A percentile compares a stretch with the other conserved stretches of the same genome.
Conservation (phyloP, 2,888 invertebrate genomes). For the Ptycholaimellus sp. region DNA sequence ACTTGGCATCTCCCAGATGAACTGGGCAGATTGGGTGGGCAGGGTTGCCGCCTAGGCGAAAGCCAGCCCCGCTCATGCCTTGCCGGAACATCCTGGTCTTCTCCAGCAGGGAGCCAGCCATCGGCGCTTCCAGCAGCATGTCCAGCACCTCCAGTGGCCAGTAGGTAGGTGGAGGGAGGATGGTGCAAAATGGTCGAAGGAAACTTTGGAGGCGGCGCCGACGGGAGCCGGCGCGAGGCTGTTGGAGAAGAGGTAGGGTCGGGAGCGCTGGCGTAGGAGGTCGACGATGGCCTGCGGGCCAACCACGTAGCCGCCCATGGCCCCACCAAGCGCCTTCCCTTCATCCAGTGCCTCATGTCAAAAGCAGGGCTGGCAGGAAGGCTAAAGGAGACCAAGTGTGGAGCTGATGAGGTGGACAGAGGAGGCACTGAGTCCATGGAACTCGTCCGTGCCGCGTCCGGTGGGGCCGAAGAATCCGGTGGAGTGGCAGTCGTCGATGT, state of each 20-base stretch:
- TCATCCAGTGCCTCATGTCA: too few relatives aligned
- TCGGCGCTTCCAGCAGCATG: constrained; percentile 36
- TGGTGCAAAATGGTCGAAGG: background rate
- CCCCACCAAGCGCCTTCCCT: constrained; percentile 73
- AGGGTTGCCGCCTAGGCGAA: constrained; percentile 41
- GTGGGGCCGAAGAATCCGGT: constrained; percentile 70
- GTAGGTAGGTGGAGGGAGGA: background rate
- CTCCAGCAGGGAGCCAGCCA: constrained; percentile 39
- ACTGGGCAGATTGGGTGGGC: constrained; percentile 73
- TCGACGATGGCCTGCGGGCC: constrained; percentile 47
- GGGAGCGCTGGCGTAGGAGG: constrained; percentile 37
- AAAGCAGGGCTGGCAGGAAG: too few relatives aligned
- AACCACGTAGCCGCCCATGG: constrained; percentile 32
- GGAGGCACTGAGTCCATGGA: constrained; percentile 30
- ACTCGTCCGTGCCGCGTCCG: constrained; percentile 68
- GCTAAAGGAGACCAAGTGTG: too few relatives aligned
- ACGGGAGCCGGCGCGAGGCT: constrained; percentile 65
- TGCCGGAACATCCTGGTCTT: constrained; percentile 51
- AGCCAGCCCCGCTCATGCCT: constrained; percentile 48
- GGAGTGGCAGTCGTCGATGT: constrained; percentile 69
- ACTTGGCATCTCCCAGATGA: constrained; percentile 55
- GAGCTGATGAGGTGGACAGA: constrained; percentile 60
- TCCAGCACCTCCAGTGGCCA: constrained; percentile 33
- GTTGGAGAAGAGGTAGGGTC: constrained; percentile 53
- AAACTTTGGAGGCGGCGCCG: constrained; percentile 50